Conservation (phyloP, 2,113 vertebrate genomes). For the Bagarius yarrelli region DNA sequence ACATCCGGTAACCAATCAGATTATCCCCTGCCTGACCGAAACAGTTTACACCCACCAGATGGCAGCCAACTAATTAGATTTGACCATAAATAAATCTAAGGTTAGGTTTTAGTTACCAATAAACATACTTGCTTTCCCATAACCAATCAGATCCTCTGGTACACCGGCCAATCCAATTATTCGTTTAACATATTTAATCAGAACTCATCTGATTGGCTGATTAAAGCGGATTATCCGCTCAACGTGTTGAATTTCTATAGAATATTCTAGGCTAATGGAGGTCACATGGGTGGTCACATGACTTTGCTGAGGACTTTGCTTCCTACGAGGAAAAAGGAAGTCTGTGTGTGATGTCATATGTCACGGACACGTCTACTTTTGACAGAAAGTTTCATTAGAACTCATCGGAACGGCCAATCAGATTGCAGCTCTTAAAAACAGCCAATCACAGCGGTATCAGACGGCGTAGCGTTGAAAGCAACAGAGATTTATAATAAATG, state of each 20-base stretch:
- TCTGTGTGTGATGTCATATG: neutral
- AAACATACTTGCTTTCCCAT: neutral
- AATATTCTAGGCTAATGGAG: conserved; percentile 3
- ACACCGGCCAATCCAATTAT: no score
- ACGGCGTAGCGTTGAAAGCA: no score
- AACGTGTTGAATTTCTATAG: conserved; percentile 49
- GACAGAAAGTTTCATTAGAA: neutral
- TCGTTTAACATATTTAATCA: neutral
- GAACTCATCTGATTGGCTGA: neutral
- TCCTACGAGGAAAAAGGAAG: neutral
- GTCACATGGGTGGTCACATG: conserved; percentile 44
- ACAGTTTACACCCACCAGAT: neutral
- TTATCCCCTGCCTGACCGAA: neutral
- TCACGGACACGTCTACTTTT: neutral
- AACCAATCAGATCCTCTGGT: neutral
- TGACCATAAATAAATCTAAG: neutral
- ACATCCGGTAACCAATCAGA: neutral
- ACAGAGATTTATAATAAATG: no score
- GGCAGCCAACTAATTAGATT: neutral
- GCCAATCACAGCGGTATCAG: no score
- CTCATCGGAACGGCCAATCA: no score
- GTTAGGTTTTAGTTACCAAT: neutral
- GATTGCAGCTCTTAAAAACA: no score
- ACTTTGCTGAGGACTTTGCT: conserved; percentile 35
- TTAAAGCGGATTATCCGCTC: no score